phyloP scores from a whole-genome alignment of 2,888 invertebrate genomes.

The Cephus pygmeus region DNA sequence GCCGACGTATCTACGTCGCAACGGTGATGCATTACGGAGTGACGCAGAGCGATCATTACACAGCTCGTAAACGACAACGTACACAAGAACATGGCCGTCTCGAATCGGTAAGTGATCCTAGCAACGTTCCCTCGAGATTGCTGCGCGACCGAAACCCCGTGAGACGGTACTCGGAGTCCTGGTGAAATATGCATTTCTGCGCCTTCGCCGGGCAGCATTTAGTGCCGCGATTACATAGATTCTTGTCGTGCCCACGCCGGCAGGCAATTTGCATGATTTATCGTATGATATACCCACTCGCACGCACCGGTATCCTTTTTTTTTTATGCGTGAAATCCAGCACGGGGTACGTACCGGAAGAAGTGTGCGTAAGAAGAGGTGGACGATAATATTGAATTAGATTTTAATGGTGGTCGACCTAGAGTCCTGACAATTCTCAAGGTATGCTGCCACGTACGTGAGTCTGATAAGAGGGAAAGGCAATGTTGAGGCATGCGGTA shows the following conservation, averaged over 20 bases:
- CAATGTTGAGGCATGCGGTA: not conserved
- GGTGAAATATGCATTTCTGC: slow-evolving; percentile 23
- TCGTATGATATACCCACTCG: slow-evolving; percentile 10
- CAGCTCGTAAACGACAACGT: slow-evolving; percentile 15
- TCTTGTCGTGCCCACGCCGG: slow-evolving; percentile 9
- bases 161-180: slow-evolving; percentile 10
- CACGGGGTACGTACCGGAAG: not conserved
- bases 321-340: not conserved
- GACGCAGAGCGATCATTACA: slow-evolving; percentile 5
- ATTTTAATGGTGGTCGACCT: not conserved
- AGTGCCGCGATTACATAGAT: slow-evolving; percentile 24
- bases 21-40: not conserved
- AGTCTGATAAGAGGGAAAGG: not conserved
- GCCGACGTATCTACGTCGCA: not conserved
- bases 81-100: slow-evolving; percentile 7
- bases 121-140: not conserved
- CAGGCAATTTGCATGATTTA: slow-evolving; percentile 31
- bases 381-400: not conserved
- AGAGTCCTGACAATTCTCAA: not conserved
- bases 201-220: slow-evolving; percentile 23
- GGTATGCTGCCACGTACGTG: not conserved
- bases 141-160: slow-evolving; percentile 4
- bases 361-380: not conserved
- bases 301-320: not conserved
- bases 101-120: slow-evolving; percentile 12